These are phyloP conservation scores for Sebastes vulpes DNA, from an alignment of 2,797 vertebrate species.

Conservation along the genomic window DNA sequence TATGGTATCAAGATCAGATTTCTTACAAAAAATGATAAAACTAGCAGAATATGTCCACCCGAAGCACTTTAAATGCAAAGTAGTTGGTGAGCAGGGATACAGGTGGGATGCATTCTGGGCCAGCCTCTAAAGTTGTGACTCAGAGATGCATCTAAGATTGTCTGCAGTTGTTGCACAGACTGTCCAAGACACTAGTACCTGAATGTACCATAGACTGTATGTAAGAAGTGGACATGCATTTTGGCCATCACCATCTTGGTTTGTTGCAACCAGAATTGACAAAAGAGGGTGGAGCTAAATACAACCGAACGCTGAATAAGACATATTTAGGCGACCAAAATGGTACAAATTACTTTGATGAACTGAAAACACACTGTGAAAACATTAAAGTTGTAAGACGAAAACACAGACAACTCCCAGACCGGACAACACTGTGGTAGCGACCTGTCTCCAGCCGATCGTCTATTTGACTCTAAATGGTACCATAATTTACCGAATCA, in stretches of 20 bases:
- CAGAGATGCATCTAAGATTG: neutral
- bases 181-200: neutral
- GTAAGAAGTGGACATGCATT: no score
- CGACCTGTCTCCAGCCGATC: neutral
- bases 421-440: neutral
- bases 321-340: neutral
- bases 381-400: neutral
- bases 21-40: neutral
- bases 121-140: neutral
- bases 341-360: neutral
- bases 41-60: neutral
- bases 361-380: neutral
- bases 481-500: rapidly evolving
- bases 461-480: neutral
- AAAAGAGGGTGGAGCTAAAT: neutral
- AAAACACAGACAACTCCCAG: neutral
- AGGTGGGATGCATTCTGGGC: neutral
- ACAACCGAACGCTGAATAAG: neutral
- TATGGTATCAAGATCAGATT: neutral
- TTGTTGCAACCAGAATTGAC: neutral
- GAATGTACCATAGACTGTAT: no score
- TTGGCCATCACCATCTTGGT: neutral
- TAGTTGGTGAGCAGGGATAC: no score
- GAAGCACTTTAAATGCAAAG: neutral
- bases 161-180: neutral